phyloP scores from a whole-genome alignment of 2,888 invertebrate species.

The Rhyacophila evoluta region DNA sequence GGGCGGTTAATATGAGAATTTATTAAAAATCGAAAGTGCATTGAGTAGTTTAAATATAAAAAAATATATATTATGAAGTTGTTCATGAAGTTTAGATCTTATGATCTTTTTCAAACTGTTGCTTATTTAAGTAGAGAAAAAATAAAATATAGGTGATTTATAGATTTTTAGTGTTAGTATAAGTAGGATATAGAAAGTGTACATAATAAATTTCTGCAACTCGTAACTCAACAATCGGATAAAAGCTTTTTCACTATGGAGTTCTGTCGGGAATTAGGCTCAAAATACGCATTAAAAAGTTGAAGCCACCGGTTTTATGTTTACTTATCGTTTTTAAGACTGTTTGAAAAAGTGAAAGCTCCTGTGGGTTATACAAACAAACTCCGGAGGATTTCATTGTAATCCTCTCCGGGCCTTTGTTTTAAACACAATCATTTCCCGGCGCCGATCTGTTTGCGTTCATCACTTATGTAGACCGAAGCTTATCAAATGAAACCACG shows the following conservation, averaged over 20 bases:
- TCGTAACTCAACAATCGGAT: background rate
- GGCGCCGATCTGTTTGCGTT: conserved; percentile 13
- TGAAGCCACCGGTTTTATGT: conserved; percentile 3
- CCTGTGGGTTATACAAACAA: conserved; percentile 29
- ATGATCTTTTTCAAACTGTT: too few species aligned
- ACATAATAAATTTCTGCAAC: too few species aligned
- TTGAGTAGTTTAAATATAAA: too few species aligned
- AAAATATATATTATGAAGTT: too few species aligned
- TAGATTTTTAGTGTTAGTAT: too few species aligned
- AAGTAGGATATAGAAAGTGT: too few species aligned
- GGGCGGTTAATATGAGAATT: too few species aligned
- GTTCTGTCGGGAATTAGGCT: conserved; percentile 14
- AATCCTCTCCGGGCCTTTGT: conserved; percentile 45
- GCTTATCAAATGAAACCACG: too few species aligned
- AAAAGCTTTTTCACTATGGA: conserved; percentile 2
- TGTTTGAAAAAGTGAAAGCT: conserved; percentile 23
- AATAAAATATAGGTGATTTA: too few species aligned
- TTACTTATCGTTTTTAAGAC: conserved; percentile 22
- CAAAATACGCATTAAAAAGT: conserved; percentile 2
- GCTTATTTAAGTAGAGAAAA: too few species aligned
- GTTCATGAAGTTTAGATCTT: too few species aligned
- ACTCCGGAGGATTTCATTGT: conserved; percentile 35
- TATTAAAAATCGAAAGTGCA: too few species aligned
- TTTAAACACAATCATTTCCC: conserved; percentile 38
- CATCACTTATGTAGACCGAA: conserved; percentile 11